These are phyloP conservation scores for Yponomeuta malinellus DNA, from an alignment of 2,888 invertebrate genomes.

Conservation along the genomic window DNA sequence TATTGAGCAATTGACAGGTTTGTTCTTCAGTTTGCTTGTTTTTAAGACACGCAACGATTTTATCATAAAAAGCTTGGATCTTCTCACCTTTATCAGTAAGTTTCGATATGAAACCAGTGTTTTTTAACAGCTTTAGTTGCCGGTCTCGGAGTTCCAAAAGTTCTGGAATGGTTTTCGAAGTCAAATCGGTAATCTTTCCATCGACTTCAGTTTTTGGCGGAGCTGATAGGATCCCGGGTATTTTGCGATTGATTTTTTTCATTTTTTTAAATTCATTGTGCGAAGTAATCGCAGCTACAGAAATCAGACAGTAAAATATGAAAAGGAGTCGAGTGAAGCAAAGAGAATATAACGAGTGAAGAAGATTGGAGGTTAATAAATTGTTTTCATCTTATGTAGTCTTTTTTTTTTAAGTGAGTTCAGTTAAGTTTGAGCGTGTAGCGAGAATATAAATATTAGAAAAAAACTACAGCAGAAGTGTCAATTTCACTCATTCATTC, in stretches of 20 bases:
- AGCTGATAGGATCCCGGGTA: slow-evolving; percentile 64
- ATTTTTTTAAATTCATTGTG: slow-evolving; percentile 27
- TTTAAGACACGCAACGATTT: slow-evolving; percentile 63
- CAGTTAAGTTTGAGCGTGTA: too few species aligned
- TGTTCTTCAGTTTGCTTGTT: slow-evolving; percentile 67
- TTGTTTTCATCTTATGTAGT: background rate
- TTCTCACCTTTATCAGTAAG: slow-evolving; percentile 77
- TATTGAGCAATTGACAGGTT: slow-evolving; percentile 65
- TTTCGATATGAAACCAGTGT: slow-evolving; percentile 69
- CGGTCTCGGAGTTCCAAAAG: slow-evolving; percentile 71
- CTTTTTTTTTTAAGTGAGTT: background rate
- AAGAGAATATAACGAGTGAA: too few species aligned
- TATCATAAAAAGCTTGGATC: slow-evolving; percentile 63
- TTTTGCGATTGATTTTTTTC: slow-evolving; percentile 54
- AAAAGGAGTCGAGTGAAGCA: background rate
- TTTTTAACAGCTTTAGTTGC: slow-evolving; percentile 71
- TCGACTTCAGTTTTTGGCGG: slow-evolving; percentile 67
- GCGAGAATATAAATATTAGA: too few species aligned
- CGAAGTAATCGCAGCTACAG: too few species aligned
- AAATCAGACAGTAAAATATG: background rate
- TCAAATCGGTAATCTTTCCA: slow-evolving; percentile 70
- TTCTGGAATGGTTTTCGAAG: slow-evolving; percentile 60
- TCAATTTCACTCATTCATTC: too few species aligned
- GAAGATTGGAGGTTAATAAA: background rate
- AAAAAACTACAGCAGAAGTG: too few species aligned